Conservation (phyloP, 1,140 invertebrate species). For the Sitodiplosis mosellana region DNA sequence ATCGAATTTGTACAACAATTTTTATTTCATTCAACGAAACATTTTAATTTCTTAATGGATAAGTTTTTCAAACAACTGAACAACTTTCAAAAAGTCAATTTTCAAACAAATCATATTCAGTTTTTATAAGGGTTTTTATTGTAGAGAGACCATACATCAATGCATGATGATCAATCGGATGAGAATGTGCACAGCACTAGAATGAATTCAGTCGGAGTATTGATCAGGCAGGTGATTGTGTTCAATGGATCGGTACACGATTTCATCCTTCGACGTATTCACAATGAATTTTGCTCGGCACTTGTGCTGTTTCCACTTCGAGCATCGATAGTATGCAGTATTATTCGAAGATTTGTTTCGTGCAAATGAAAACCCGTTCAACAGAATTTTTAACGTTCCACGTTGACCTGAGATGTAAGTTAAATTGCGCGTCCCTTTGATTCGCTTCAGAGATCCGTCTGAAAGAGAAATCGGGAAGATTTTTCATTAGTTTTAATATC, state of each 20-base stretch:
- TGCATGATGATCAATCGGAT: too few species aligned
- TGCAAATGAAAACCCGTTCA: conserved; percentile 1
- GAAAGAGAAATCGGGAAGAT: too few species aligned
- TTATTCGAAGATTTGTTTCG: neutral
- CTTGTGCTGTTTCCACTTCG: neutral
- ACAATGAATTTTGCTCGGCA: conserved; percentile 1
- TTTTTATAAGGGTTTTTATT: too few species aligned
- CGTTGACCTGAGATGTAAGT: conserved; percentile 3
- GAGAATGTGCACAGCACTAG: too few species aligned
- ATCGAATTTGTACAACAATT: too few species aligned
- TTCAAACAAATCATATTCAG: too few species aligned
- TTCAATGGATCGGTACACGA: neutral
- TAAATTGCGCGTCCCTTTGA: neutral
- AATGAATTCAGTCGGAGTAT: neutral
- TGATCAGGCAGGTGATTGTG: conserved; percentile 3
- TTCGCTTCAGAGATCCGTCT: neutral
- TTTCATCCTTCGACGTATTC: neutral
- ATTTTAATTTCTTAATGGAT: too few species aligned
- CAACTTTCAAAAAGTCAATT: too few species aligned
- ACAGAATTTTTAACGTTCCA: neutral
- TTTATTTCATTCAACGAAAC: too few species aligned
- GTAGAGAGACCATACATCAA: too few species aligned
- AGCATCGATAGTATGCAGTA: conserved; percentile 1
- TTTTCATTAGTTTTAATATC: too few species aligned
- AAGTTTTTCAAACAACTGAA: too few species aligned